A percentile compares a stretch with the other conserved stretches of the same genome.
Conservation (phyloP, 2,797 vertebrate species). For the Myotis vivesi region DNA sequence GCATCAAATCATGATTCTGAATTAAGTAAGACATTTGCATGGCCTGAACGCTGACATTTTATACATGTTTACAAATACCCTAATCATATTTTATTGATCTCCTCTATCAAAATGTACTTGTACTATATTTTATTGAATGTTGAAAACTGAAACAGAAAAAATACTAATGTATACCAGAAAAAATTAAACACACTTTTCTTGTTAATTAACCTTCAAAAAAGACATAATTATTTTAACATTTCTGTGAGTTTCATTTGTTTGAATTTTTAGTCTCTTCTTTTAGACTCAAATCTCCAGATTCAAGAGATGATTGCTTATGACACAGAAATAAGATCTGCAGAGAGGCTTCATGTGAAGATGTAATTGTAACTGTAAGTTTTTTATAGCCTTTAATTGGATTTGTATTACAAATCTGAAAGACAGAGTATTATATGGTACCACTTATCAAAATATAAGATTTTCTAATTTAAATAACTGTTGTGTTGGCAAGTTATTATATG, state of each 20-base stretch:
- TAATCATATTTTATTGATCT: background rate
- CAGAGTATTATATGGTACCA: background rate
- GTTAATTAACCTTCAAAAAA: background rate
- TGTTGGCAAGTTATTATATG: background rate
- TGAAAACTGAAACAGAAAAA: background rate
- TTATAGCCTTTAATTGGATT: background rate
- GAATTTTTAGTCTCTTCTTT: background rate
- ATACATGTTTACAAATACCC: background rate
- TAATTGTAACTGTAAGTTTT: background rate
- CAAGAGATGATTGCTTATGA: background rate
- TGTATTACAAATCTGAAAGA: background rate
- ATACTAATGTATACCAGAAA: background rate
- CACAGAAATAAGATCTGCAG: background rate
- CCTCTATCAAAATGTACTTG: background rate
- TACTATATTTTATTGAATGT: background rate
- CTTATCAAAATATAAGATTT: background rate
- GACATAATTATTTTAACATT: background rate
- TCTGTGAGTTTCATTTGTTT: background rate
- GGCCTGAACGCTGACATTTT: background rate
- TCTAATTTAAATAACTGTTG: background rate
- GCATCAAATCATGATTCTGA: background rate
- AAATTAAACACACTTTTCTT: constrained; percentile 8
- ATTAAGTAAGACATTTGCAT: background rate
- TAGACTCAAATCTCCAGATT: background rate
- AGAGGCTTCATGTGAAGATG: background rate